Evolutionary conservation across 1,140 invertebrate species (phyloP), one percentile per base, ranked within the genome.

Genomic region (Oscheius sp.): DNA sequence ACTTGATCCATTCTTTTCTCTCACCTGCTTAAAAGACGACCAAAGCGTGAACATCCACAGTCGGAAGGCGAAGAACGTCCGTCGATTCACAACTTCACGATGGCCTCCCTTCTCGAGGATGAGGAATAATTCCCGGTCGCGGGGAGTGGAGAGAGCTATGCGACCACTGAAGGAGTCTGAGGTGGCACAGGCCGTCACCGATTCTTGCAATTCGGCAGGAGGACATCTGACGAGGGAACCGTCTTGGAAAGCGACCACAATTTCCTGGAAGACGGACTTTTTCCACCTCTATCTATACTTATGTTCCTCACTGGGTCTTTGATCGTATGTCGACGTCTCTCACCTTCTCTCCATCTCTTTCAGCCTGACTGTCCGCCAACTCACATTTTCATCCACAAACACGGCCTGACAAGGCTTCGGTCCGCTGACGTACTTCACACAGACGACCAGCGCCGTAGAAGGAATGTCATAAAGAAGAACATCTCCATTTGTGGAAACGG

Each of bases 361-460:
- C n/a, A n/a, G n/a, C n/a, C n/a, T n/a, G n/a, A n/a, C n/a, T n/a
- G n/a, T n/a, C n/a, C 1, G 20, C 18, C 23, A 35, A 58, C 49
- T 68, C 29, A 68, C 67, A 61, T 68, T 55, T 36, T 2, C 55
- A 68, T 68, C 67, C 28, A 68, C 67, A 29, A 68, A 68, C 58
- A 32, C 52, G 2, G 67, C 67, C 15, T 68, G 49, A 1, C 58
- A 26, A 36, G 67, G 67, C 1, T 38, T 32, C 31, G 55, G 55
- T 28, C 67, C 55, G 31, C 55, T 59, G 23, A 68, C 45, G 10
- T 58, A 59, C 29, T 68, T 55, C 7, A 68, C 35, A 18, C 23
- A 29, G 23, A 49, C 38, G 10, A 28, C 29, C 3, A 59, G 35
- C 0, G 3, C 23, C 29, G 55, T 49, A 0, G 67, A 68, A 2